Percentiles rank a stretch among this genome's conserved stretches.
phyloP scores from a whole-genome alignment of 2,888 invertebrate species.

The Diploptera punctata region DNA sequence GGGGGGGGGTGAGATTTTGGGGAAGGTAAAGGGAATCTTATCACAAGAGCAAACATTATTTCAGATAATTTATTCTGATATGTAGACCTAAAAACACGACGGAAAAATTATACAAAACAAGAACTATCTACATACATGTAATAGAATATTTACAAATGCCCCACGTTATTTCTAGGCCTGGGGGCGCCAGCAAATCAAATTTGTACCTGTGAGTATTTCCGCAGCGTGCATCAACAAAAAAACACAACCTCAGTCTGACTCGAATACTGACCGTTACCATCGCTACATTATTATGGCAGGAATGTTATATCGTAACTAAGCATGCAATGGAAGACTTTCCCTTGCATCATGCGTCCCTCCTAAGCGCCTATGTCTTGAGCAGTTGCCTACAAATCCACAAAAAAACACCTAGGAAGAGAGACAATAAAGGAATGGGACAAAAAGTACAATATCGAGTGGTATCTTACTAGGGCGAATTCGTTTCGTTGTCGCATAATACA shows the following conservation, averaged over 20 bases:
- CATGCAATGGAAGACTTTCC: not conserved
- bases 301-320: conserved; percentile 3
- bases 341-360: not conserved
- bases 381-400: conserved; percentile 15
- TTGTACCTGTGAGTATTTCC: conserved; percentile 4
- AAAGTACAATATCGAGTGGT: not conserved
- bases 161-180: not conserved
- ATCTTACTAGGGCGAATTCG: not conserved
- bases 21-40: too few species aligned
- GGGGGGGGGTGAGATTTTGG: too few species aligned
- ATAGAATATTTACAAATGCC: conserved; percentile 13
- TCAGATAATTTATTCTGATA: conserved; percentile 36
- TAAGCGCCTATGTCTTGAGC: not conserved
- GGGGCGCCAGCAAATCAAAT: conserved; percentile 15
- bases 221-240: not conserved
- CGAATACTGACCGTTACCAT: conserved; percentile 1
- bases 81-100: conserved; percentile 33
- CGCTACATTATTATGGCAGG: not conserved
- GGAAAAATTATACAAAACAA: conserved; percentile 25
- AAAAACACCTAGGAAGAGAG: conserved; percentile 18
- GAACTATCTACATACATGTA: conserved; percentile 2
- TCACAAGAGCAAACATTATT: too few species aligned
- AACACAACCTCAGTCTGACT: not conserved
- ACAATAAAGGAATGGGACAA: conserved; percentile 16
- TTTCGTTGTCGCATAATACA: not conserved